These are phyloP conservation scores for Enteromius afrohamiltoni DNA, from an alignment of 2,797 vertebrate species.

Conservation along the genomic window DNA sequence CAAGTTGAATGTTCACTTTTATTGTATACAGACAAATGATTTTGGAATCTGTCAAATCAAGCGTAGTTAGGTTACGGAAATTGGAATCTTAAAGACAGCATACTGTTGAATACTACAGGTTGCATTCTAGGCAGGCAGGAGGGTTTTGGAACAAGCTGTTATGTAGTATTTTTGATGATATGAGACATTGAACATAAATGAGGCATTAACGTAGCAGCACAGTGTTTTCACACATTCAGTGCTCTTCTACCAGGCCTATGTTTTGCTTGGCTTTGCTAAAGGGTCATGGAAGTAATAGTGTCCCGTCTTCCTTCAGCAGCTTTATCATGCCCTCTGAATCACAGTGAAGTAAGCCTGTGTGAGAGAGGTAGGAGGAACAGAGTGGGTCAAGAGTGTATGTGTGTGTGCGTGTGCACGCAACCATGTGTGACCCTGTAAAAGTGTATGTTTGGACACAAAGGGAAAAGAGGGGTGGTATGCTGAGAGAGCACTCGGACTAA, in stretches of 20 bases:
- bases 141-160: background rate
- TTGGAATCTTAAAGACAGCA: background rate
- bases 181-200: constrained; percentile 30
- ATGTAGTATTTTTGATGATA: constrained; percentile 8
- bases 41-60: constrained; percentile 4
- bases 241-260: background rate
- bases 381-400: background rate
- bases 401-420: background rate
- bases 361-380: background rate
- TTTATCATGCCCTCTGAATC: constrained; percentile 21
- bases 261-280: constrained; percentile 12
- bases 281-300: constrained; percentile 6
- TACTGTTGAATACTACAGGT: background rate
- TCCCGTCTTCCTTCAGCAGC: constrained; percentile 10
- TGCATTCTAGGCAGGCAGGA: background rate
- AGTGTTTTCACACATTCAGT: constrained; percentile 12
- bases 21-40: background rate
- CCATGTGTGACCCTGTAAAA: constrained; percentile 45
- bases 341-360: background rate
- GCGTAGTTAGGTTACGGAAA: background rate
- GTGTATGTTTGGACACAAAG: constrained; percentile 43
- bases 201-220: background rate
- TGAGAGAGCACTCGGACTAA: constrained; percentile 45
- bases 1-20: background rate
- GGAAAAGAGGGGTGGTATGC: constrained; percentile 28